Evolutionary conservation across 23 tunicate species (phyloP), one percentile per base, ranked within the genome.

Genomic region (Ciona savignyi): DNA sequence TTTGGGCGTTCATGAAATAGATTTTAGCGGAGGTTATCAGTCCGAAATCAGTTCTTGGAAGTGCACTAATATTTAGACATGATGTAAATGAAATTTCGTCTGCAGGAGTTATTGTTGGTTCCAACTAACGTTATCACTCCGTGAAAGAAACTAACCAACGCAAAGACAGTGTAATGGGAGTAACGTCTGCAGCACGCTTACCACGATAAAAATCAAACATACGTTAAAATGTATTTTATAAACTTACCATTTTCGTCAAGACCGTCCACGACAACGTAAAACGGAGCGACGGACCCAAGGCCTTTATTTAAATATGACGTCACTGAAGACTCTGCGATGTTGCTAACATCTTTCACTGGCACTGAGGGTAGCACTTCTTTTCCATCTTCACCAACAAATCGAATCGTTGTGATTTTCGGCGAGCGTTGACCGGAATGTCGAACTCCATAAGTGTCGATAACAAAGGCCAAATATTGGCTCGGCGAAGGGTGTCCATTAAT

Each of bases 231-330:
- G 20, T 49, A 49, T 49, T 49, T 49, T 49, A 49, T 49, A 49
- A 49, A 3, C 32, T 35, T 66, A 77, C 81, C 73, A 32, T 77
- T 35, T 15, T n/a, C 2, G 28, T 78, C 83, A 29, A 1, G 29
- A 25, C 86, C 86, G 65, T 74, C 80, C 49, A 81, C 66, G 22
- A 67, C 74, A 4, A 74, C 80, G 49, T 73, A 66, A 33, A 80
- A 80, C 2, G 85, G 85, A 19, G 27, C 33, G 27, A 74, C 27
- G 35, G 27, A 26, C 29, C 65, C 79, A 2, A 31, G 34, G 1
- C 29, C 25, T 4, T 32, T 32, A 27, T 51, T 34, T 2, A 6
- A 3, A 34, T 62, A 75, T 9, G 11, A 29, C 33, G 60, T 24
- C 21, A 60, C 4, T 25, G 26, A 4, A 32, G 63, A 34, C 1